Conservation (phyloP, 2,797 vertebrate species). For the Lophotriccus pileatus region DNA sequence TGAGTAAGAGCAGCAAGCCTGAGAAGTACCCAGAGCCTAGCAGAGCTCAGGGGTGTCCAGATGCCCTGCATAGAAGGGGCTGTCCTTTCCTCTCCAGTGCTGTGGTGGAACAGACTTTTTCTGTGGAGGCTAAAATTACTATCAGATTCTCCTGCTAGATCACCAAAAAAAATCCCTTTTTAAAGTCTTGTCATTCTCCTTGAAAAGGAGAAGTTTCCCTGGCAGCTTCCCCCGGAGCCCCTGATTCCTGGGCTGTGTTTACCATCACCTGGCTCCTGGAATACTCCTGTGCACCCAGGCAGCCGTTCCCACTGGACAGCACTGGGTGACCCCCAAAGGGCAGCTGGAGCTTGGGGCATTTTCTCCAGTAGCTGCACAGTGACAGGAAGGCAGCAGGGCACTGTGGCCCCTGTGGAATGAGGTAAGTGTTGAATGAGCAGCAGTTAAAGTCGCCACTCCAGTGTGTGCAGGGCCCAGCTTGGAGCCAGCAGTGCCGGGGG, state of each 20-base stretch:
- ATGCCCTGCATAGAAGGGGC: background rate
- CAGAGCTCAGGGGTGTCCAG: background rate
- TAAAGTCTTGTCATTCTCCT: background rate
- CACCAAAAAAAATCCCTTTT: fast-evolving
- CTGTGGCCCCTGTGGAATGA: background rate
- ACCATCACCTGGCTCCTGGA: background rate
- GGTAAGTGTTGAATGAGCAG: background rate
- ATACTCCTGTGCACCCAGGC: background rate
- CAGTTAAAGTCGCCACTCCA: background rate
- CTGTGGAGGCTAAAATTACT: background rate
- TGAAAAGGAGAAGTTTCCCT: background rate
- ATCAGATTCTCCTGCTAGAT: background rate
- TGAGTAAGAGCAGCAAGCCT: background rate
- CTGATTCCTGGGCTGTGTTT: background rate
- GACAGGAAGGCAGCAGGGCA: background rate
- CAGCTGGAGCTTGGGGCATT: background rate
- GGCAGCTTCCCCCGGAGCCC: background rate
- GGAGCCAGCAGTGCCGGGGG: fast-evolving
- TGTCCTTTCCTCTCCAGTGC: background rate
- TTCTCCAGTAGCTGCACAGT: background rate
- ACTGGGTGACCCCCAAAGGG: background rate
- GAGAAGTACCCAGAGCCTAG: background rate
- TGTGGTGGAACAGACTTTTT: background rate
- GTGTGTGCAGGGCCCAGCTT: background rate
- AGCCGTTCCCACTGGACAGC: background rate